Evolutionary conservation across 2,888 invertebrate genomes (phyloP).

Genomic region (Poecilus cupreus): DNA sequence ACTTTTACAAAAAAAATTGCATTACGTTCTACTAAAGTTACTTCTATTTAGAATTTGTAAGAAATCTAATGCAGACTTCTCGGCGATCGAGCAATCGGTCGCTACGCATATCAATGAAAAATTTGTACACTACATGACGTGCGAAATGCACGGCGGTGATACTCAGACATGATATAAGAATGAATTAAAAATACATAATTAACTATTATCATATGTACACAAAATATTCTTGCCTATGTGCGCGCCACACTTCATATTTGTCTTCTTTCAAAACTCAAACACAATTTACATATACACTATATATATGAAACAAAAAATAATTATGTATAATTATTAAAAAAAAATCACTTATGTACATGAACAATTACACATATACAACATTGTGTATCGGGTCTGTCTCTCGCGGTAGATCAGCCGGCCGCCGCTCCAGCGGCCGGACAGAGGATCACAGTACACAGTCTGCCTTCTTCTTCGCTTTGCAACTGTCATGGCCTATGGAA

Average conservation of each 20-base stretch:
- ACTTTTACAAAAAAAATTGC: conserved; percentile 54
- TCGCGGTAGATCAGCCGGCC: not conserved
- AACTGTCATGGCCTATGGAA: conserved; percentile 88
- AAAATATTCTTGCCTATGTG: conserved; percentile 64
- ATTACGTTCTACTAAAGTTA: conserved; percentile 53
- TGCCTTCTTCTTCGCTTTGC: conserved; percentile 74
- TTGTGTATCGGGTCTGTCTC: conserved; percentile 21
- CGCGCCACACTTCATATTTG: conserved; percentile 10
- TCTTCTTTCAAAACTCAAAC: conserved; percentile 36
- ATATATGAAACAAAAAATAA: conserved; percentile 53
- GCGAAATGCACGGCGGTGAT: conserved; percentile 61
- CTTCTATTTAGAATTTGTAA: conserved; percentile 52
- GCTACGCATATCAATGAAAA: conserved; percentile 33
- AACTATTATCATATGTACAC: conserved; percentile 73
- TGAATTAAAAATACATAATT: conserved; percentile 67
- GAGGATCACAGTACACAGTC: conserved; percentile 24
- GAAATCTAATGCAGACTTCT: conserved; percentile 44
- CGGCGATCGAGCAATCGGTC: not conserved
- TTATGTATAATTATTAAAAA: conserved; percentile 54
- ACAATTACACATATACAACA: conserved; percentile 60
- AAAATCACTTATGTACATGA: conserved; percentile 61
- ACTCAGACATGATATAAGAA: conserved; percentile 61
- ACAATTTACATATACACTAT: conserved; percentile 56
- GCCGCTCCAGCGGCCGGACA: not conserved
- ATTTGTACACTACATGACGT: conserved; percentile 51